phyloP scores from a whole-genome alignment of 2,113 vertebrate species.

The Cavia porcellus region DNA sequence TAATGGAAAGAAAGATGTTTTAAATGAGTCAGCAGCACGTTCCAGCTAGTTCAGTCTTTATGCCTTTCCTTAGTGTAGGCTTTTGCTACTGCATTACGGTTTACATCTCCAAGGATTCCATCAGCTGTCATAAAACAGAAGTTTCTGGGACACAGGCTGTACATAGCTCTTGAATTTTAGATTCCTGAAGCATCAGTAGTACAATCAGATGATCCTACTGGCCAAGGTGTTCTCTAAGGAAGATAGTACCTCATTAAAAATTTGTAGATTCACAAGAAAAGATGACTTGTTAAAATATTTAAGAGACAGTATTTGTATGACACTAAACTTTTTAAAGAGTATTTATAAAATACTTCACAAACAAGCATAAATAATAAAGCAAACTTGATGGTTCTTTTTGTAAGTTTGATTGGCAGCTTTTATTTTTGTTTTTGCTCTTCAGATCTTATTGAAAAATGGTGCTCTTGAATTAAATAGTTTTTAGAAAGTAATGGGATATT shows the following conservation, averaged over 20 bases:
- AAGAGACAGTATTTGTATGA: background rate
- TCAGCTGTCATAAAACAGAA: conserved; percentile 6
- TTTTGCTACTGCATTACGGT: conserved; percentile 72
- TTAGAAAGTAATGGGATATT: background rate
- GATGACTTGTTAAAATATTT: background rate
- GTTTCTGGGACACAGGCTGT: background rate
- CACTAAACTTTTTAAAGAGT: background rate
- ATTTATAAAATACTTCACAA: background rate
- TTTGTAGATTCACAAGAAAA: background rate
- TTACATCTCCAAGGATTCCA: conserved; percentile 73
- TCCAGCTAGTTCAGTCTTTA: conserved; percentile 26
- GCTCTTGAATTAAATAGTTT: background rate
- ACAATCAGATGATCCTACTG: background rate
- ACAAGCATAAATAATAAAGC: background rate
- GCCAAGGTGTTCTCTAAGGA: background rate
- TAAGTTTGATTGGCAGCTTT: background rate
- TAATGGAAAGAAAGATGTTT: conserved; percentile 38
- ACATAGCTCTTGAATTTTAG: background rate
- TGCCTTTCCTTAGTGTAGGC: conserved; percentile 40
- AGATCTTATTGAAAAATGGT: background rate
- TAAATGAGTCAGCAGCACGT: conserved; percentile 63
- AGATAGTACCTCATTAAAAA: background rate
- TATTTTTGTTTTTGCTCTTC: background rate
- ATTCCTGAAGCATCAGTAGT: background rate
- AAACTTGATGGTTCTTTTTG: background rate